Evolutionary conservation across 2,888 invertebrate genomes (phyloP).

Genomic region (Argyresthia albistria): DNA sequence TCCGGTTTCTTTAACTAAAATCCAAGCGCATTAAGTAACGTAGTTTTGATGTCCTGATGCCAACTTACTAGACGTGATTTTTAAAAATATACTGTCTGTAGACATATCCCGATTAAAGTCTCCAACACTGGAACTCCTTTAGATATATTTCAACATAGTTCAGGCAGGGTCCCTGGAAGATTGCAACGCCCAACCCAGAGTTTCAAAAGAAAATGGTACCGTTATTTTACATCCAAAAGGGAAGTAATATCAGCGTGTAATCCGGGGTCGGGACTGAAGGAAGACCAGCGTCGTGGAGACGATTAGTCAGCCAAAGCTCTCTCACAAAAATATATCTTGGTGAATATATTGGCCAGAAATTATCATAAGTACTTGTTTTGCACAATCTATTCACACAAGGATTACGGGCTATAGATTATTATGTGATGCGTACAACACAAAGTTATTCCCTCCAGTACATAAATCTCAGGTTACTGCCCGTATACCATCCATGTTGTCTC

Average conservation of each 20-base stretch:
- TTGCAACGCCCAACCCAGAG: not conserved
- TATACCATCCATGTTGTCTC: constrained; percentile 9
- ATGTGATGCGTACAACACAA: constrained; percentile 33
- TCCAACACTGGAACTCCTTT: too few species aligned
- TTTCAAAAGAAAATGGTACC: not conserved
- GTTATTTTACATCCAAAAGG: constrained; percentile 6
- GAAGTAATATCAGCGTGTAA: constrained; percentile 5
- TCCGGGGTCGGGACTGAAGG: constrained; percentile 9
- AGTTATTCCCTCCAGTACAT: constrained; percentile 23
- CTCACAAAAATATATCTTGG: constrained; percentile 40
- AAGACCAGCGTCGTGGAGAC: constrained; percentile 28
- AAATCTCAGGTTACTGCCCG: constrained; percentile 22
- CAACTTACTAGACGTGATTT: too few species aligned
- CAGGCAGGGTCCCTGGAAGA: not conserved
- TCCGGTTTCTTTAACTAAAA: too few species aligned
- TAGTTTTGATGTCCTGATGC: too few species aligned
- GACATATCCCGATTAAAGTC: too few species aligned
- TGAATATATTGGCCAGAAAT: constrained; percentile 33
- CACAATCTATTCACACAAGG: constrained; percentile 35
- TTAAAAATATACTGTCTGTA: too few species aligned
- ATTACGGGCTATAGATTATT: constrained; percentile 14
- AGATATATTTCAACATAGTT: not conserved
- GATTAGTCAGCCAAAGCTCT: constrained; percentile 31
- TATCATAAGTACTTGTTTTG: constrained; percentile 41
- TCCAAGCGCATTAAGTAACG: too few species aligned